Conservation (phyloP, 2,113 vertebrate genomes). For the Tor tambroides region DNA sequence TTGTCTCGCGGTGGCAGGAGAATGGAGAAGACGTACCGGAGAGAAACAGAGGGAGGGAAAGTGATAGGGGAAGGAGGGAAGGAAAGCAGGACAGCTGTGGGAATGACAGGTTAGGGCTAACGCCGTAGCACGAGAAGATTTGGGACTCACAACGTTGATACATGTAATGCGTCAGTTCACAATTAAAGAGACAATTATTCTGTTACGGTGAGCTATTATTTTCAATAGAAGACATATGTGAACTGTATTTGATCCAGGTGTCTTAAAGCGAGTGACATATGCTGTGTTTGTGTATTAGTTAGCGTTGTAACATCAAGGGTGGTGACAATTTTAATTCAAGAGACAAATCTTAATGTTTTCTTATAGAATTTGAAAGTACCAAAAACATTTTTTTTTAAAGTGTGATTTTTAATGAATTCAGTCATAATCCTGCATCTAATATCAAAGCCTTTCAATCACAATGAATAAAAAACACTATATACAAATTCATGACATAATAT, state of each 20-base stretch:
- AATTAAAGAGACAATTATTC: constrained; percentile 11
- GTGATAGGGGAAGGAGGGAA: constrained; percentile 49
- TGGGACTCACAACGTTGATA: constrained; percentile 12
- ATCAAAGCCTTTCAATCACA: constrained; percentile 18
- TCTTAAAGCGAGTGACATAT: neutral
- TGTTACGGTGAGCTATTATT: neutral
- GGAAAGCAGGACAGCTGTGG: constrained; percentile 50
- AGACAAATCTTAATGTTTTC: neutral
- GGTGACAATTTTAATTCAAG: neutral
- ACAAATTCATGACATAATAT: neutral
- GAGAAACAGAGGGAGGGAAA: constrained; percentile 51
- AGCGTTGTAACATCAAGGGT: neutral
- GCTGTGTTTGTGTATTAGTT: neutral
- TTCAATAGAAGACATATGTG: constrained; percentile 5
- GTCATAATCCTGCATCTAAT: constrained; percentile 2
- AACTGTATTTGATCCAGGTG: constrained; percentile 15
- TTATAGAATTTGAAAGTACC: neutral
- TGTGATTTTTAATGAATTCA: constrained; percentile 13
- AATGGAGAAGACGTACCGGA: constrained; percentile 45
- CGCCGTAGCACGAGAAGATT: constrained; percentile 17
- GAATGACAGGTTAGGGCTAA: constrained; percentile 50
- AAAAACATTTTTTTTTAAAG: too few relatives aligned
- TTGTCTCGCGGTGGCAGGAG: constrained; percentile 66
- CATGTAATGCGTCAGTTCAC: neutral
- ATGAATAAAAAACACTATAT: constrained; percentile 31